Base-by-base conservation (phyloP, 92 coral and sea anemone genomes). In the Meandrina meandrites region DNA sequence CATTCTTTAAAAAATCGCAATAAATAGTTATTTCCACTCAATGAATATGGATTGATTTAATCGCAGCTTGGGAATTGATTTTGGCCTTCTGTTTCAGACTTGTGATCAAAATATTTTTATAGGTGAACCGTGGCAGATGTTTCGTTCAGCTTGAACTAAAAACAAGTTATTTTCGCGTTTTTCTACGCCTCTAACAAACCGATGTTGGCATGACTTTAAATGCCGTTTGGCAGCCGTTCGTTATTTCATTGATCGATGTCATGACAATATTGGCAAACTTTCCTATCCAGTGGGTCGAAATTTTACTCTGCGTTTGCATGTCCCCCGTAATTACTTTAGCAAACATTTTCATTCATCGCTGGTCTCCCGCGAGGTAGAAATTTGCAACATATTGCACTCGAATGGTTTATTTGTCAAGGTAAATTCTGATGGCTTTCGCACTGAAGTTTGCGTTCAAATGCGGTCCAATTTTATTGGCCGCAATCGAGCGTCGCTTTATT, bases 31-130 rank as follows among this genome's bases (percentile, higher is more conserved):
- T 73, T 83, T 71, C 79, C 79, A 83, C 79, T 51, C 57, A 19
- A 73, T 54, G 69, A 56, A 54, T 84, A 56, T 84, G 51, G 32
- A 48, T 84, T 84, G 87, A 71, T 84, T n/a, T 84, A 72, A 17
- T 54, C 31, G 53, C 80, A 73, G 79, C 73, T 74, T 74, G 64
- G 28, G 22, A 28, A 45, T 53, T 30, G 77, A 45, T 36, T 36
- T 16, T 47, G 48, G 21, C 76, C 53, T 14, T 53, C 77, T 72
- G 77, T 72, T 34, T 8, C 50, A 78, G 67, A 24, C 36, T 24
- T 73, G 13, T 27, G 34, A 22, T 35, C 47, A 45, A 54, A 81
- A 66, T 51, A 74, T 54, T 71, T 83, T 32, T 82, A 34, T 36
- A 71, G 21, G 32, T 35, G n/a, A 42, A 31, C 31, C 28, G 17